These are phyloP conservation scores for Platypus cylindrus DNA, from an alignment of 2,888 invertebrate species.

Conservation along the genomic window DNA sequence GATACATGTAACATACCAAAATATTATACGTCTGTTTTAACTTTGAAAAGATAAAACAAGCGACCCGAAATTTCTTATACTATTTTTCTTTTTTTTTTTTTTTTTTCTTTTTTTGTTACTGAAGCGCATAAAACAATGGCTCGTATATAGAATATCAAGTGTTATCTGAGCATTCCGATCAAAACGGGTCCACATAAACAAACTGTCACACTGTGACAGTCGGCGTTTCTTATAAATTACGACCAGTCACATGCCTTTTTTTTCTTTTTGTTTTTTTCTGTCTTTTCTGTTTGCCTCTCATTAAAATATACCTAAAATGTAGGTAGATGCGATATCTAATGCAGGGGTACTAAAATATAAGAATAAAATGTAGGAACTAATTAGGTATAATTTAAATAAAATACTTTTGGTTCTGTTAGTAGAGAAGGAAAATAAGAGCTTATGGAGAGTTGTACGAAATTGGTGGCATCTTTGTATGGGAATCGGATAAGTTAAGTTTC, in stretches of 20 bases:
- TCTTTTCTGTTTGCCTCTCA: slow-evolving; percentile 9
- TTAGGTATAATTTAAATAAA: no score
- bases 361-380: no score
- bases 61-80: slow-evolving; percentile 3
- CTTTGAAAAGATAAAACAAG: slow-evolving; percentile 3
- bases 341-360: no score
- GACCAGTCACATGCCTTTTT: slow-evolving; percentile 11
- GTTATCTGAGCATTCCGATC: slow-evolving; percentile 36
- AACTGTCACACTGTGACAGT: slow-evolving; percentile 34
- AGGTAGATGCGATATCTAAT: no score
- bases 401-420: no score
- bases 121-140: slow-evolving; percentile 31
- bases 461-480: no score
- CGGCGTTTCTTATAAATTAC: slow-evolving; percentile 27
- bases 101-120: not conserved
- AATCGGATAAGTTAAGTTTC: no score
- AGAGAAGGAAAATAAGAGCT: no score
- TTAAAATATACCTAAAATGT: slow-evolving; percentile 15
- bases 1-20: no score
- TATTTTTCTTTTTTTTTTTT: not conserved
- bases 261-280: slow-evolving; percentile 9
- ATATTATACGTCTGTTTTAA: no score
- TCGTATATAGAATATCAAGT: slow-evolving; percentile 30
- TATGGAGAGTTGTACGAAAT: no score
- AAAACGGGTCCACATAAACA: slow-evolving; percentile 34